Evolutionary conservation across 2,888 invertebrate genomes (phyloP).

Genomic region (Andrena fulva): DNA sequence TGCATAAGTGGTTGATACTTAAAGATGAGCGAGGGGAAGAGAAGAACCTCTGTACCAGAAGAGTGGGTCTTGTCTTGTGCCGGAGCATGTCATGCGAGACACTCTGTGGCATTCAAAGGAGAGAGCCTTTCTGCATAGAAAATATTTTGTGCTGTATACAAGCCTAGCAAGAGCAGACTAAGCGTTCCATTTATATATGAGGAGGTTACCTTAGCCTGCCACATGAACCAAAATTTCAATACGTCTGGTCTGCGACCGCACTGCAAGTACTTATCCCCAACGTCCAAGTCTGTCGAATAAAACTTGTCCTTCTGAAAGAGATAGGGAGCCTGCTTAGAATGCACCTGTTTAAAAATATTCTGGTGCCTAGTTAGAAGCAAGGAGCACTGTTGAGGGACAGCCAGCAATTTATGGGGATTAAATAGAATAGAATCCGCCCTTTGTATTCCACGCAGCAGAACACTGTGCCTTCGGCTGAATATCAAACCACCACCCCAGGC

Average conservation of each 20-base stretch:
- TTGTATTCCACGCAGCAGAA: conserved; percentile 86
- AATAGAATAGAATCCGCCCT: conserved; percentile 87
- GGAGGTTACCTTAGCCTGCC: conserved; percentile 87
- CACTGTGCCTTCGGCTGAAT: conserved; percentile 86
- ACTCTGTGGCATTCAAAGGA: conserved; percentile 2
- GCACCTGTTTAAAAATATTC: conserved; percentile 84
- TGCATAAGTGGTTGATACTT: conserved; percentile 75
- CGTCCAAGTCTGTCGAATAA: conserved; percentile 86
- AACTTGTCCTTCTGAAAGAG: conserved; percentile 87
- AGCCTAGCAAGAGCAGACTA: background rate
- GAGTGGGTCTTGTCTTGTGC: conserved; percentile 43
- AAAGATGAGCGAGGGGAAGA: conserved; percentile 61
- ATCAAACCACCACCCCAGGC: conserved; percentile 88
- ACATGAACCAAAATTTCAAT: conserved; percentile 90
- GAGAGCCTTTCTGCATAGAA: conserved; percentile 12
- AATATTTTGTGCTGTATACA: conserved; percentile 8
- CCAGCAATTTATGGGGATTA: conserved; percentile 88
- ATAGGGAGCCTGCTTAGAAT: conserved; percentile 86
- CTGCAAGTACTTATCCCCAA: conserved; percentile 88
- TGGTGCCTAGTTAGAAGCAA: conserved; percentile 84
- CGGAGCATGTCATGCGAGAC: conserved; percentile 11
- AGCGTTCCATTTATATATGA: background rate
- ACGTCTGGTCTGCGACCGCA: conserved; percentile 90
- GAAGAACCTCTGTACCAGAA: conserved; percentile 52
- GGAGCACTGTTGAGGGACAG: conserved; percentile 87